Base-by-base conservation (phyloP, 2,888 invertebrate genomes). In the Brachynemurus nebulosus region DNA sequence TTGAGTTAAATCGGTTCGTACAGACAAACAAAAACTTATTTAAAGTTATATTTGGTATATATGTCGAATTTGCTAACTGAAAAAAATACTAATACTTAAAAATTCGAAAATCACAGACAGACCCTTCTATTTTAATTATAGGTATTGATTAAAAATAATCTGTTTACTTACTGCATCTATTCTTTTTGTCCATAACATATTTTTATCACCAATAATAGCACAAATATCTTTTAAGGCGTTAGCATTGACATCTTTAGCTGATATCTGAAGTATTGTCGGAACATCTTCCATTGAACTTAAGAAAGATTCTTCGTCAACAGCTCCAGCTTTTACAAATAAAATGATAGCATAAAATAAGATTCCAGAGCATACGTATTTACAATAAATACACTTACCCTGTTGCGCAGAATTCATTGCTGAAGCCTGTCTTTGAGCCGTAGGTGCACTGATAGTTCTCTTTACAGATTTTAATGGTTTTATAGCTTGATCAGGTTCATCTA, bases 121-220 rank as follows among this genome's bases (percentile, higher is more conserved):
- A n/a, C n/a, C n/a, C n/a, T n/a, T n/a, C n/a, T n/a, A n/a, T n/a
- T n/a, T n/a, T n/a, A n/a, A n/a, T n/a, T n/a, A n/a, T n/a, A n/a
- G n/a, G n/a, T n/a, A 23, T 18, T 9, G 16, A 40, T 27, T 14
- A 46, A 19, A 44, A 25, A 27, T 25, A 14, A 2, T 14, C 48
- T 51, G 42, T 19, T 30, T 35, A 65, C 78, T 70, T 62, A 92
- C 88, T 51, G 86, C 81, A 46, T 95, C 93, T n/a, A 86, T 78
- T 46, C 96, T 69, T 62, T 89, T 90, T 66, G 90, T 92, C 96
- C 97, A 97, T 59, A 92, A 91, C 55, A 83, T 81, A 54, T 72
- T 79, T 35, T 83, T 69, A 65, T 95, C 89, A 2, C 81, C 78
- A 43, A 96, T 74, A 33, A 76, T 71, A 3, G 79, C 80, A 54